A percentile compares a stretch with the other conserved stretches of the same genome.
phyloP scores from a whole-genome alignment of 2,113 vertebrate genomes.

The Corvus cornix region DNA sequence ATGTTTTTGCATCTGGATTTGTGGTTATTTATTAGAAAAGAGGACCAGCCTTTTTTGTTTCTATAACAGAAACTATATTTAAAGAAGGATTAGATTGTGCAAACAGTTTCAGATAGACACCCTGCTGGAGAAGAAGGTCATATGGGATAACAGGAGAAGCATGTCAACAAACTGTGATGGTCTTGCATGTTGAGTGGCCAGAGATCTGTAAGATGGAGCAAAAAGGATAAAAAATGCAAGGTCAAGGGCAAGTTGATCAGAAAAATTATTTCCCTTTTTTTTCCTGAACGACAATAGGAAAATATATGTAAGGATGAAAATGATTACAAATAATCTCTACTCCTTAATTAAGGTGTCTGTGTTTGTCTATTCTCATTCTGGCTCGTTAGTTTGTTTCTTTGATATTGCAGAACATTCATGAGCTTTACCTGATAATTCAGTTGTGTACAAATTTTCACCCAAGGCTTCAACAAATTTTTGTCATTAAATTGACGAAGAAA shows the following conservation, averaged over 20 bases:
- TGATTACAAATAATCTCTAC: fast-evolving
- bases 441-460: background rate
- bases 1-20: background rate
- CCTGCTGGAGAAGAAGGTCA: background rate
- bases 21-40: background rate
- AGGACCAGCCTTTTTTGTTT: background rate
- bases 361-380: background rate
- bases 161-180: background rate
- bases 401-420: background rate
- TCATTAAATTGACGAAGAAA: background rate
- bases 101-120: background rate
- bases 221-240: background rate
- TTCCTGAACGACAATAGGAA: background rate
- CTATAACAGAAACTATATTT: background rate
- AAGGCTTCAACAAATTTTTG: background rate
- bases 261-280: background rate
- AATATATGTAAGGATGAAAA: background rate
- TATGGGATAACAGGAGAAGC: background rate
- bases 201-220: background rate
- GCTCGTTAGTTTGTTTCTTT: background rate
- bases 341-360: background rate
- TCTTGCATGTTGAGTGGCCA: background rate
- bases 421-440: background rate
- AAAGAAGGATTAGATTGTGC: background rate
- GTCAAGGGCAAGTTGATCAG: background rate